Evolutionary conservation across 2,113 vertebrate species (phyloP), one percentile per base, ranked within the genome.

Genomic region (Promerops cafer): DNA sequence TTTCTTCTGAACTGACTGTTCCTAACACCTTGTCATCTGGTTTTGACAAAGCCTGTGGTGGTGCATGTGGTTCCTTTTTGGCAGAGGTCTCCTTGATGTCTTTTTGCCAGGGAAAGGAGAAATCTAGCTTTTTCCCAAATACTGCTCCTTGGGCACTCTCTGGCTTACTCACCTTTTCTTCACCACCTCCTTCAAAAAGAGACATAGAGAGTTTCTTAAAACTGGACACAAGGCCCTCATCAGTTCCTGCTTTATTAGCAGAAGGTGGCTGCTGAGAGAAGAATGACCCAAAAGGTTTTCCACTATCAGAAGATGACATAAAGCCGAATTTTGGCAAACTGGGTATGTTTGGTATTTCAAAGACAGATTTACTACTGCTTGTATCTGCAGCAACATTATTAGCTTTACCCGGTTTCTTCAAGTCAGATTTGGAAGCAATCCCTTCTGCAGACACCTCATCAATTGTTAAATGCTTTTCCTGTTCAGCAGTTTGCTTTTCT

Each of bases 151-250:
- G 90, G 31, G 88, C 53, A 68, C 80, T 94, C 71, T 98, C 97
- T 57, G 97, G 91, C 50, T 98, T 97, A 79, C 49, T 88, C 35
- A 64, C 63, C 95, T 98, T 97, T 70, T 98, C 98, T n/a, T 99
- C 97, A 79, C 69, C 80, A 56, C 87, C 84, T 83, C 96, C 98
- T 82, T 99, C 98, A 98, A 99, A 99, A 1, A 99, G 90, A 59
- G 97, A 89, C 6, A 97, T 97, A 90, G 99, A 99, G 50, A 99
- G 94, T 28, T 98, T 98, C 97, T 99, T 99, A 72, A 99, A 98
- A 88, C 98, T 98, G 57, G 98, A 98, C 72, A 99, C 97, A 4
- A 99, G 96, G 39, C 98, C 98, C 91, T 97, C 94, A 60, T 98
- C 97, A 85, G 92, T 66, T 23, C 98, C 89, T 94, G 83, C 28